Base-by-base conservation (phyloP, 2,113 vertebrate genomes). In the Entosphenus tridentatus region DNA sequence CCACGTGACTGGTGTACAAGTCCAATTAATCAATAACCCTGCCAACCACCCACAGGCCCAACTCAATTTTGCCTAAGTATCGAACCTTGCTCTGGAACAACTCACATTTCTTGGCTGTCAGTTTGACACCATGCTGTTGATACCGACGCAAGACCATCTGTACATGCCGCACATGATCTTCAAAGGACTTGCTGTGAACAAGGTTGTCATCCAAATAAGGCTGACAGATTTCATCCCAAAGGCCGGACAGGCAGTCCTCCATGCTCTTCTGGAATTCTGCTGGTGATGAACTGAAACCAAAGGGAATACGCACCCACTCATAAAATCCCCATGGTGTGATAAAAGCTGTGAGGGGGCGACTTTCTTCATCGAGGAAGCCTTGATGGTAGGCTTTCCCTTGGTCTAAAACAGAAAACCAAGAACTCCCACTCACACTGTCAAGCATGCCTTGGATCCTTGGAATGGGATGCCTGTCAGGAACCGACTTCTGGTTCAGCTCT, bases 231-330 rank as follows among this genome's bases (percentile, higher is more conserved):
- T 67, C 69, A 72, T 73, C 69, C 1, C 57, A 3, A 3, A 74
- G 65, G 6, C 69, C 72, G 4, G 14, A 9, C 21, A 73, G 12
- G 3, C 72, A 74, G 11, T 73, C 67, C 16, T 73, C 69, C 71
- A 73, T 72, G 2, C 12, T 54, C 56, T 70, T 59, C 11, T 71
- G 70, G 2, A 74, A 72, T 57, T 3, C 68, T 68, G 3, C 70
- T 70, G 10, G 18, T 18, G 71, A 69, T 2, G 68, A 56, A 10
- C 68, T 56, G 10, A 71, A 54, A 1, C 71, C 68, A 56, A 74
- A 74, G 12, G 72, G 68, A 39, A 70, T 67, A 2, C 10, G 70
- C 6, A 55, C 68, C 10, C 2, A 69, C 18, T 69, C 13, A 69
- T 56, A 69, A 8, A 56, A 8, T 8, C 68, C 68, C 68, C 68